Evolutionary conservation across 37 sponge, comb jelly and placozoan genomes (phyloP), one percentile per base, ranked within the genome.

Genomic region (Amphimedon queenslandica): DNA sequence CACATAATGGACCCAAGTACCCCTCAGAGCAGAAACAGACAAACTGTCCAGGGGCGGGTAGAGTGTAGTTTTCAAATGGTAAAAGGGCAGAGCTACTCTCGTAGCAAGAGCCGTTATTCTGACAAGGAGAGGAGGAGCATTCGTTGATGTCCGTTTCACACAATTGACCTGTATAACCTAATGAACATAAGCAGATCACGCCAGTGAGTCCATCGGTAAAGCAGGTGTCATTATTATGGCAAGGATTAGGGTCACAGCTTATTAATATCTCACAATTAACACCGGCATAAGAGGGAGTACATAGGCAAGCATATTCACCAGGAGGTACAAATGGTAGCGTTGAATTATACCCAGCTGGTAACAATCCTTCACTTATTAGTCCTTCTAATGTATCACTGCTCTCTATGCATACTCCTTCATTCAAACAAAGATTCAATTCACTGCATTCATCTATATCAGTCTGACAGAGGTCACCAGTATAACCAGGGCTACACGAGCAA

Each of bases 391-490:
- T 47, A 47, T 8, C 13, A 60, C 24, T 13, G 28, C 21, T 60
- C 13, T 18, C 53, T 47, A 47, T 13, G 13, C 13, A 8, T 18
- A 47, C 53, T 18, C 53, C 53, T 47, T 47, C 13, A n/a, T n/a
- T n/a, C n/a, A n/a, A n/a, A n/a, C n/a, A n/a, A n/a, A n/a, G n/a
- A n/a, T n/a, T n/a, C n/a, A n/a, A n/a, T n/a, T n/a, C n/a, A n/a
- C n/a, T n/a, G n/a, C 90, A 89, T 10, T 85, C 67, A 42, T 84
- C 63, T 1, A 80, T 28, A 3, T 85, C 57, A 13, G 24, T 63
- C 0, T 4, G 25, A 63, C 90, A 89, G 24, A 67, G 34, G 20
- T 8, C n/a, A n/a, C 81, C 86, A 6, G 77, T 60, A 24, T 42
- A 84, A 37, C 72, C 77, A 31, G 36, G 24, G 0, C 13, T 4